Conservation (phyloP, 2,797 vertebrate species). For the Cyclura pinguis region DNA sequence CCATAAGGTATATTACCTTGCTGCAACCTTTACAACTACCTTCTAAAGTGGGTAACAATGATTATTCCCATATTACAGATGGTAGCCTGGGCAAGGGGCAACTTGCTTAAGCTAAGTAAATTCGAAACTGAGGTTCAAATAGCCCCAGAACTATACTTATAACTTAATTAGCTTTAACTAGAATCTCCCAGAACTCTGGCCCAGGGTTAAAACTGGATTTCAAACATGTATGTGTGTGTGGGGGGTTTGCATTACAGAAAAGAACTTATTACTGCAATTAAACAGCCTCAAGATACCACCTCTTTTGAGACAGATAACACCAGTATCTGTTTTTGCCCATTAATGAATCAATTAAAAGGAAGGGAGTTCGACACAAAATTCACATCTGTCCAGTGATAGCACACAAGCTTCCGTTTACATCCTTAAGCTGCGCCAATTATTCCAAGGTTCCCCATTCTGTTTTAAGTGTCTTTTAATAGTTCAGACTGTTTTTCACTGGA, state of each 20-base stretch:
- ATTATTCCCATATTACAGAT: background rate
- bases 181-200: background rate
- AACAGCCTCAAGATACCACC: background rate
- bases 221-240: background rate
- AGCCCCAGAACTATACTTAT: no score
- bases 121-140: background rate
- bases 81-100: background rate
- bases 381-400: background rate
- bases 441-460: background rate
- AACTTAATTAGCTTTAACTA: background rate
- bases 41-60: background rate
- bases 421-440: background rate
- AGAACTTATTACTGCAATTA: background rate
- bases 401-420: background rate
- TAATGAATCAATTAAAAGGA: conserved; percentile 28
- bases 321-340: background rate
- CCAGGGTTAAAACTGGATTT: background rate
- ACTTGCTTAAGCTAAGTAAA: background rate
- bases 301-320: background rate
- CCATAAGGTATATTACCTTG: background rate
- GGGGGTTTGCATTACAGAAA: background rate
- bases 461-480: background rate
- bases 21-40: background rate
- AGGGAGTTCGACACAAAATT: background rate
- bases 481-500: background rate